Conservation (phyloP, 2,113 vertebrate genomes). For the Myrmophylax atrothorax region DNA sequence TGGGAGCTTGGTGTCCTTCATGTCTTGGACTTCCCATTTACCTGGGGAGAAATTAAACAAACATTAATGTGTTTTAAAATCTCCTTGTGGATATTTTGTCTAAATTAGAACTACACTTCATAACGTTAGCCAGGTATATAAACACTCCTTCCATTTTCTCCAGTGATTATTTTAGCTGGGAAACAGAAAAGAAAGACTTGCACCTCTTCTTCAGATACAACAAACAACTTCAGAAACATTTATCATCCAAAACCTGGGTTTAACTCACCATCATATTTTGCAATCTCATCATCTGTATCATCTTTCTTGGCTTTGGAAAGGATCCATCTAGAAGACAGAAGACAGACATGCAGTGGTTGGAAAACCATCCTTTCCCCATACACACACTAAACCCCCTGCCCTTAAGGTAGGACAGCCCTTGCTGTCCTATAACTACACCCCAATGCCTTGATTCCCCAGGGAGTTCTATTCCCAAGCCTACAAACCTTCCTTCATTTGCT, state of each 20-base stretch:
- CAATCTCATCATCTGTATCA: slow-evolving; percentile 92
- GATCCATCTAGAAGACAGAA: slow-evolving; percentile 86
- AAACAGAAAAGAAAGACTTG: neutral
- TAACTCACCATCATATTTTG: slow-evolving; percentile 93
- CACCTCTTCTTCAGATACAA: neutral
- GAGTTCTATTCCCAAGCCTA: neutral
- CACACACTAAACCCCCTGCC: neutral
- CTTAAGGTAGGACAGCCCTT: neutral
- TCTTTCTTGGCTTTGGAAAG: slow-evolving; percentile 96
- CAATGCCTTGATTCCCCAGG: neutral
- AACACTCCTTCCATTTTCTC: neutral
- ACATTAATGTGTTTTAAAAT: accelerated
- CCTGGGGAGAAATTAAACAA: slow-evolving; percentile 70
- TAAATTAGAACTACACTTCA: neutral
- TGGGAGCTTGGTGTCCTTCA: slow-evolving; percentile 91
- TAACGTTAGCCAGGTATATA: neutral
- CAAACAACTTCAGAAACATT: neutral
- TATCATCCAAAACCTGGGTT: neutral
- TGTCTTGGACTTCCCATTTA: slow-evolving; percentile 95
- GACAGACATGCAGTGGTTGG: neutral
- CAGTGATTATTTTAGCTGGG: neutral
- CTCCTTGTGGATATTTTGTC: neutral
- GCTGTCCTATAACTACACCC: neutral
- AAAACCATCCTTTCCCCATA: neutral
- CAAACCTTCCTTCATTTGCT: neutral